These are phyloP conservation scores for Caenorhabditis parvicauda DNA, from an alignment of 2,888 invertebrate species.

Conservation along the genomic window DNA sequence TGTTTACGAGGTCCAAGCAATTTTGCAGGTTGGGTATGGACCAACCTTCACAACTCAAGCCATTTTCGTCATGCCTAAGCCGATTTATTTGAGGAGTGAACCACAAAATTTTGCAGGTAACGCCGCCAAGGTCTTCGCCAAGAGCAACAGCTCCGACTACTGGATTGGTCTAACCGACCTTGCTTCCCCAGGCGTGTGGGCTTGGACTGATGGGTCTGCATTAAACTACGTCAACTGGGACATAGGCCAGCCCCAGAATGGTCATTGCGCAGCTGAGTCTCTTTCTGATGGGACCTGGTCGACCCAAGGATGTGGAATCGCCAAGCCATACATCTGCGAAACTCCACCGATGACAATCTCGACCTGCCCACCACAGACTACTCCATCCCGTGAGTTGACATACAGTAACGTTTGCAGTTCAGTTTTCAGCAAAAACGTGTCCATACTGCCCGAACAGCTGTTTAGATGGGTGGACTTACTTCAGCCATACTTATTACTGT, in stretches of 20 bases:
- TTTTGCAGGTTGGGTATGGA: too few relatives aligned
- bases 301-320: constrained; percentile 14
- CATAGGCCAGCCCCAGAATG: constrained; percentile 15
- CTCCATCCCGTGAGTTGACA: constrained; percentile 26
- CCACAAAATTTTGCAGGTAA: constrained; percentile 8
- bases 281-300: constrained; percentile 18
- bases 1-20: too few relatives aligned
- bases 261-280: constrained; percentile 14
- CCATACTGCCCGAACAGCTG: too few relatives aligned
- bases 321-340: constrained; percentile 23
- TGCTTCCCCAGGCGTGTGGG: constrained; percentile 17
- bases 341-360: constrained; percentile 13
- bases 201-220: constrained; percentile 20
- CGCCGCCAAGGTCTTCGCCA: constrained; percentile 12
- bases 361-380: constrained; percentile 27
- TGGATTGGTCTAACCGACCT: constrained; percentile 30
- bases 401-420: too few relatives aligned
- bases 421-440: too few relatives aligned
- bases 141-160: constrained; percentile 21
- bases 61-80: too few relatives aligned
- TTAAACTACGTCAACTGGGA: constrained; percentile 16
- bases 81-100: too few relatives aligned
- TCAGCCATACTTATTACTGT: too few relatives aligned
- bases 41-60: too few relatives aligned
- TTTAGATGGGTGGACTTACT: too few relatives aligned